phyloP scores from a whole-genome alignment of 92 coral and sea anemone species.

The Pocillopora meandrina region DNA sequence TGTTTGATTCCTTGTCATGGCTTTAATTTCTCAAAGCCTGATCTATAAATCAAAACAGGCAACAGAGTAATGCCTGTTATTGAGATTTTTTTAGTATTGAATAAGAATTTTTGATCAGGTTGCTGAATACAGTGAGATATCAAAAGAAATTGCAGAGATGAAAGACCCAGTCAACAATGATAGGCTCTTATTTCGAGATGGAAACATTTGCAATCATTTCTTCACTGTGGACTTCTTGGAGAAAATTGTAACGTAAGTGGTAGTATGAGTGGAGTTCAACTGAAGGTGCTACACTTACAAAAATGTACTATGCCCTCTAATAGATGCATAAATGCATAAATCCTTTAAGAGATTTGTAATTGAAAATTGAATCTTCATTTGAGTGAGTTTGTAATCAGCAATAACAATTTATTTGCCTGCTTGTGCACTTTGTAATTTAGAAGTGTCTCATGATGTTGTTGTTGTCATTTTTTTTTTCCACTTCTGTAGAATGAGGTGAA shows the following conservation, averaged over 20 bases:
- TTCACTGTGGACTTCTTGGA: constrained; percentile 81
- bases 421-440: neutral
- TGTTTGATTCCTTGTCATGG: no score
- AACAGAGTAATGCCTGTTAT: no score
- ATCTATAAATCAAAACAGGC: no score
- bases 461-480: neutral
- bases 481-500: no score
- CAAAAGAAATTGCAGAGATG: constrained; percentile 70
- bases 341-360: no score
- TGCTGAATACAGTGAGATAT: constrained; percentile 98
- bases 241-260: constrained; percentile 73
- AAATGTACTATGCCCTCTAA: neutral
- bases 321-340: neutral
- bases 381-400: no score
- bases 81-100: neutral
- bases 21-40: no score
- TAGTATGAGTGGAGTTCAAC: neutral
- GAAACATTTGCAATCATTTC: constrained; percentile 95
- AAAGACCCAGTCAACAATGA: constrained; percentile 66
- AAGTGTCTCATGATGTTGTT: neutral
- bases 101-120: constrained; percentile 63
- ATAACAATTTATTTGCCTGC: no score
- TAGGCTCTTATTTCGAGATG: constrained; percentile 85
- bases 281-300: neutral
- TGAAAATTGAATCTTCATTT: no score